These are phyloP conservation scores for Nebria salina DNA, from an alignment of 2,888 invertebrate species.

Conservation along the genomic window DNA sequence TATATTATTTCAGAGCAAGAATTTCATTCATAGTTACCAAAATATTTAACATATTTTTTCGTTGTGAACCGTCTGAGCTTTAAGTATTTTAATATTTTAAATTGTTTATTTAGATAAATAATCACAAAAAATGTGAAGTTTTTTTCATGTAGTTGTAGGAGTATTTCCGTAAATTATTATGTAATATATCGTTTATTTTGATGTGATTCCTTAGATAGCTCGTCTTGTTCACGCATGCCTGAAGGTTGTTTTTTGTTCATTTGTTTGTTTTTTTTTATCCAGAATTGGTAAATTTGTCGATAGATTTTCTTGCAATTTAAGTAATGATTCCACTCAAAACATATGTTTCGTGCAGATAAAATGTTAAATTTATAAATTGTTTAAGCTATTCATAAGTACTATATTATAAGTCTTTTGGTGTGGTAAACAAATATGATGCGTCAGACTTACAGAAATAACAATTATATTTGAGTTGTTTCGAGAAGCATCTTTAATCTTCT, in stretches of 20 bases:
- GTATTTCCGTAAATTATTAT: conserved; percentile 23
- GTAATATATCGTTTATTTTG: conserved; percentile 33
- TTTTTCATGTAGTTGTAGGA: conserved; percentile 9
- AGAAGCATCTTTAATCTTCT: background rate
- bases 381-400: background rate
- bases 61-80: too few relatives aligned
- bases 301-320: conserved; percentile 7
- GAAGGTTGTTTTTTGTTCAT: conserved; percentile 30
- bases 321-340: background rate
- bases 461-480: background rate
- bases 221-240: conserved; percentile 5
- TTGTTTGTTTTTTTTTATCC: conserved; percentile 17
- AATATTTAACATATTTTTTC: too few relatives aligned
- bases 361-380: background rate
- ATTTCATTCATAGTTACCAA: too few relatives aligned
- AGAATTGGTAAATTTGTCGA: conserved; percentile 31
- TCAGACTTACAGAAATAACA: background rate
- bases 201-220: conserved; percentile 23
- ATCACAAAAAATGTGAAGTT: background rate
- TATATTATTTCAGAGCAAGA: too few relatives aligned
- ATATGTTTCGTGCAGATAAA: background rate
- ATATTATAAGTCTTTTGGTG: background rate
- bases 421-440: background rate
- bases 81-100: background rate
- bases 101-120: background rate